These are phyloP conservation scores for Sebastes aleutianus DNA, from an alignment of 2,797 vertebrate species.

Conservation along the genomic window DNA sequence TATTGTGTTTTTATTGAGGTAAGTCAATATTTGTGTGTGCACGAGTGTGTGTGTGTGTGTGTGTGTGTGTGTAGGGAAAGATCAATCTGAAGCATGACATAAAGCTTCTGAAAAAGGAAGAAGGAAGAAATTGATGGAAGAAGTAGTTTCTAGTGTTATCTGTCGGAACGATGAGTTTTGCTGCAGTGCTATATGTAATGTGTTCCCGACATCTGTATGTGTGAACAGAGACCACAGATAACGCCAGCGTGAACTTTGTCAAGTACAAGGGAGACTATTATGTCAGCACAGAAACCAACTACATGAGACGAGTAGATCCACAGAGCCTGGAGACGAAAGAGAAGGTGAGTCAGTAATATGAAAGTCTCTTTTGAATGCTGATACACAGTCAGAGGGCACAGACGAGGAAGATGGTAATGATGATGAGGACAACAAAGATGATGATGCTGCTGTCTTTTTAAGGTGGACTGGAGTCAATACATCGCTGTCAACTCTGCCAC, in stretches of 20 bases:
- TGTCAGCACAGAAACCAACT: slow-evolving; percentile 88
- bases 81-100: slow-evolving; percentile 10
- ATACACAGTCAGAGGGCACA: background rate
- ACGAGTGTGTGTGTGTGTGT: background rate
- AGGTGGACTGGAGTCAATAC: slow-evolving; percentile 93
- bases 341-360: slow-evolving; percentile 81
- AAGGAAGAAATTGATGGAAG: slow-evolving; percentile 5
- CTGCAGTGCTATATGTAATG: slow-evolving; percentile 2
- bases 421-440: background rate
- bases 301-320: slow-evolving; percentile 89
- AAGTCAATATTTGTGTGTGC: slow-evolving; percentile 13
- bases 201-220: slow-evolving; percentile 27
- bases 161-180: background rate
- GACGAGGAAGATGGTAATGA: background rate
- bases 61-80: background rate
- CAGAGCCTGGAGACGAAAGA: slow-evolving; percentile 88
- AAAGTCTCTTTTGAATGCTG: background rate
- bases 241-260: slow-evolving; percentile 89
- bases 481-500: slow-evolving; percentile 92
- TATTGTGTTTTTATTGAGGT: slow-evolving; percentile 19
- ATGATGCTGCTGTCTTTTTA: slow-evolving; percentile 32
- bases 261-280: slow-evolving; percentile 93
- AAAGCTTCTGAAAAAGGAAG: slow-evolving; percentile 16
- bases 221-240: slow-evolving; percentile 89
- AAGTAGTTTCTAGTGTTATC: background rate